These are phyloP conservation scores for Lithobius niger DNA, from an alignment of 1,140 invertebrate species.

Conservation along the genomic window DNA sequence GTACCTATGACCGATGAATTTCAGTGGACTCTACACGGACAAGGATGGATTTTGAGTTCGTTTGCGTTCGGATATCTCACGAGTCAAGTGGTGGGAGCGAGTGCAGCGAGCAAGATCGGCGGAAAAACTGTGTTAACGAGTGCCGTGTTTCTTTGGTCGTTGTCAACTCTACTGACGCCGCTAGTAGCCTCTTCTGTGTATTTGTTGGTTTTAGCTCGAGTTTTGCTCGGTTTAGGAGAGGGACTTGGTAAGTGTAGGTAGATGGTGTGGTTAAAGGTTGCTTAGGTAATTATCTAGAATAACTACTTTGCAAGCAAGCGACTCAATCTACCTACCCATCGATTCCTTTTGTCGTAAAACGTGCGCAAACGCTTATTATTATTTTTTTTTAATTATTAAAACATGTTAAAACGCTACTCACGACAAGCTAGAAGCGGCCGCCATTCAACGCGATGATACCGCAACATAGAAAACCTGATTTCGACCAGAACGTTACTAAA, in stretches of 20 bases:
- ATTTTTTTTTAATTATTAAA: too few relatives aligned
- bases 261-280: too few relatives aligned
- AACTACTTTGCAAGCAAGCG: too few relatives aligned
- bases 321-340: too few relatives aligned
- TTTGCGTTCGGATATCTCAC: conserved; percentile 68
- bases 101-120: conserved; percentile 53
- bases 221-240: conserved; percentile 58
- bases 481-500: too few relatives aligned
- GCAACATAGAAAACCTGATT: too few relatives aligned
- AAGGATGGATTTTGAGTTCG: conserved; percentile 64
- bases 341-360: too few relatives aligned
- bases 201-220: conserved; percentile 46
- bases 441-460: too few relatives aligned
- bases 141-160: conserved; percentile 59
- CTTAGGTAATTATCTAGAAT: too few relatives aligned
- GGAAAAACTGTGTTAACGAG: conserved; percentile 54
- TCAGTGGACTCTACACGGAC: conserved; percentile 54
- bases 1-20: conserved; percentile 59
- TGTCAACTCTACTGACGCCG: conserved; percentile 58
- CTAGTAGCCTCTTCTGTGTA: conserved; percentile 48
- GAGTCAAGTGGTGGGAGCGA: conserved; percentile 58
- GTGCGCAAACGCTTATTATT: too few relatives aligned
- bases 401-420: too few relatives aligned
- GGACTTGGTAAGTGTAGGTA: conserved; percentile 46
- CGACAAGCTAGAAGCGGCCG: too few relatives aligned